A percentile compares a stretch with the other conserved stretches of the same genome.
These are phyloP conservation scores for Rynchops niger DNA, from an alignment of 2,113 vertebrate species.

Conservation along the genomic window DNA sequence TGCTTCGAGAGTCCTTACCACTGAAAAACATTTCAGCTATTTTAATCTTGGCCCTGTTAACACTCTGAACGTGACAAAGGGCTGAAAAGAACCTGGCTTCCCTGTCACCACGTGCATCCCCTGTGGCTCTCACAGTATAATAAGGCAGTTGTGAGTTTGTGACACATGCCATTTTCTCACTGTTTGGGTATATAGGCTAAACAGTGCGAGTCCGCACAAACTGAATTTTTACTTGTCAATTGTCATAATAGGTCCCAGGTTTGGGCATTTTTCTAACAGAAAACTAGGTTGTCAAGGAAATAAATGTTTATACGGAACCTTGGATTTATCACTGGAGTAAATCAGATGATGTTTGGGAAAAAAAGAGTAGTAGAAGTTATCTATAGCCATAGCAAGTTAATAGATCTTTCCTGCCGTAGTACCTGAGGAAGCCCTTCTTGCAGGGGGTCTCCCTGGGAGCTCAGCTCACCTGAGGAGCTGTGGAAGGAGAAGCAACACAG, in stretches of 20 bases:
- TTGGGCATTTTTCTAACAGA: neutral
- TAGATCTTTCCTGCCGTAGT: neutral
- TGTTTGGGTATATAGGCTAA: neutral
- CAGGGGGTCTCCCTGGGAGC: neutral
- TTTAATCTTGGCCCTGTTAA: neutral
- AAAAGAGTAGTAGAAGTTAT: neutral
- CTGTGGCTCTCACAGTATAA: accelerated
- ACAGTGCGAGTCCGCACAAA: accelerated
- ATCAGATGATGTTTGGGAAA: neutral
- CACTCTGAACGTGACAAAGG: neutral
- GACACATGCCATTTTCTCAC: neutral
- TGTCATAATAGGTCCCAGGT: neutral
- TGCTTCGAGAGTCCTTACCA: neutral
- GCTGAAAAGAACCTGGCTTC: neutral
- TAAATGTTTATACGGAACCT: neutral
- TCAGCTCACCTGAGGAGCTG: accelerated
- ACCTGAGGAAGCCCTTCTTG: neutral
- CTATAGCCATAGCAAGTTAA: neutral
- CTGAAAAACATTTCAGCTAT: neutral
- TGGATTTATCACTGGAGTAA: neutral
- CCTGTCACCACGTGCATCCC: neutral
- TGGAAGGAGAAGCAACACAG: neutral
- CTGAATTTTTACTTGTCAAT: neutral
- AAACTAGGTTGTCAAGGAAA: neutral
- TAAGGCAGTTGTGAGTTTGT: accelerated